Conservation (phyloP, 2,113 vertebrate species). For the Anolis sagrei region DNA sequence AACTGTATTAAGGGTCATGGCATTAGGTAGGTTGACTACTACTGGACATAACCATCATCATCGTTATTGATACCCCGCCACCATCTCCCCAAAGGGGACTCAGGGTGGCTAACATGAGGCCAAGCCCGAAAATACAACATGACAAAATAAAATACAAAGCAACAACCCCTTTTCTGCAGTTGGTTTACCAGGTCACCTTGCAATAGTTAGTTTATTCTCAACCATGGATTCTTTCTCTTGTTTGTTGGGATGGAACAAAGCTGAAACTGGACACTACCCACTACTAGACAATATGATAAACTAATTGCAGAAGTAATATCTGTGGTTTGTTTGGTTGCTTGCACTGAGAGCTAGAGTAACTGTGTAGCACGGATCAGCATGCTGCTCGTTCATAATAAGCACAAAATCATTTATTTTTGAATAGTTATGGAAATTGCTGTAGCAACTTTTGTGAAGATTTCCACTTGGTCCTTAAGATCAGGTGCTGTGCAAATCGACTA, state of each 20-base stretch:
- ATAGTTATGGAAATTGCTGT: background rate
- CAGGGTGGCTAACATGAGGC: no score
- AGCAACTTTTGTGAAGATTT: background rate
- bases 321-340: background rate
- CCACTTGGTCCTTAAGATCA: background rate
- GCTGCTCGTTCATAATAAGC: background rate
- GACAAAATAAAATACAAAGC: no score
- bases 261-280: background rate
- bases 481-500: background rate
- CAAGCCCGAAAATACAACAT: no score
- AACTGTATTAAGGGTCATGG: no score
- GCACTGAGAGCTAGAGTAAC: background rate
- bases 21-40: no score
- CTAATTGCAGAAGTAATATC: no score
- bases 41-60: no score
- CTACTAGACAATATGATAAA: background rate
- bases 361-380: background rate
- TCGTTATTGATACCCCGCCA: no score
- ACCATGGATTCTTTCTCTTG: background rate
- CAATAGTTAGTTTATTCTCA: background rate
- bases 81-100: no score
- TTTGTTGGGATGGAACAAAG: background rate
- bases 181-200: background rate
- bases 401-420: background rate
- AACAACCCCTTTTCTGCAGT: no score